A percentile compares a stretch with the other conserved stretches of the same genome.
phyloP scores from a whole-genome alignment of 2,113 vertebrate genomes.

The Artemisiospiza belli region DNA sequence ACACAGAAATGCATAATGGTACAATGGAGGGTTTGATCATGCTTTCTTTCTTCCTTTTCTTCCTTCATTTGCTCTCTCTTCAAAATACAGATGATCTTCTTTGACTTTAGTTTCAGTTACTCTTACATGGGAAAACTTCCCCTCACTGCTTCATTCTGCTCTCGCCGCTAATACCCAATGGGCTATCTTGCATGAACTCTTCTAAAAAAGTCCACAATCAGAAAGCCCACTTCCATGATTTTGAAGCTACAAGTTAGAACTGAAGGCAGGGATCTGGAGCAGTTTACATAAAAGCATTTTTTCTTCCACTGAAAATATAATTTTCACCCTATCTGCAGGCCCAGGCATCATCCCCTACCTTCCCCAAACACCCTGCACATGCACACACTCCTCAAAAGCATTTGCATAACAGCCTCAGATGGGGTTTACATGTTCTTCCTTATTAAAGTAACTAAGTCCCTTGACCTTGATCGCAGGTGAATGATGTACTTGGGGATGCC shows the following conservation, averaged over 20 bases:
- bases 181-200: not conserved
- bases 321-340: not conserved
- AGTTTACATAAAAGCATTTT: not conserved
- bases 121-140: slow-evolving; percentile 7
- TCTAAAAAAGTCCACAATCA: not conserved
- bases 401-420: not conserved
- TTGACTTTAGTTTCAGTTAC: not conserved
- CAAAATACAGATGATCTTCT: slow-evolving; percentile 32
- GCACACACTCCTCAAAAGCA: not conserved
- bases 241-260: not conserved
- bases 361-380: not conserved
- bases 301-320: not conserved
- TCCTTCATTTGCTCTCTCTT: not conserved
- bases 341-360: not conserved
- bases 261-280: not conserved
- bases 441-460: not conserved
- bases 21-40: not conserved
- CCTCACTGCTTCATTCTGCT: not conserved
- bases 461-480: not conserved
- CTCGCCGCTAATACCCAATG: not conserved
- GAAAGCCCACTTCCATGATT: not conserved
- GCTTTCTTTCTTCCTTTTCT: not conserved
- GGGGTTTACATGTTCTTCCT: not conserved
- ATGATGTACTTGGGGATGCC: not conserved
- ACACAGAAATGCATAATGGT: slow-evolving; percentile 13